Evolutionary conservation across 2,113 vertebrate genomes (phyloP).

Genomic region (Galemys pyrenaicus): DNA sequence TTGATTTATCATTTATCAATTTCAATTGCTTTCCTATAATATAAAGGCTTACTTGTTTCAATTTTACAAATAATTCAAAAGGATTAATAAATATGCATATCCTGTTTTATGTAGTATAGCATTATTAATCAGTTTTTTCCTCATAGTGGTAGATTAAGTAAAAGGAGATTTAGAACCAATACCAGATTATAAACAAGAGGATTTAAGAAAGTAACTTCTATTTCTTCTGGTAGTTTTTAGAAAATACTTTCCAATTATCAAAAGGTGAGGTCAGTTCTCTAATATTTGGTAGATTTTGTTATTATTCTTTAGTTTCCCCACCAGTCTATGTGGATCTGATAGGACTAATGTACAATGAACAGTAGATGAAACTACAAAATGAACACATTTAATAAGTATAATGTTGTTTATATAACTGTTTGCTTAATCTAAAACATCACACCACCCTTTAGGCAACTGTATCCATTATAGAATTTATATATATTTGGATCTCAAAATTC

Average conservation of each 20-base stretch:
- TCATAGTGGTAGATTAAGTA: conserved; percentile 77
- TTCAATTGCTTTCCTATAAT: conserved; percentile 80
- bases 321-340: not conserved
- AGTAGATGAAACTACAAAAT: not conserved
- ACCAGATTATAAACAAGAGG: conserved; percentile 73
- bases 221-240: conserved; percentile 54
- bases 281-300: not conserved
- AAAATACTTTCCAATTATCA: not conserved
- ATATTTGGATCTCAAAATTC: not conserved
- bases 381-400: conserved; percentile 15
- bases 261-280: not conserved
- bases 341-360: not conserved
- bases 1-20: conserved; percentile 68
- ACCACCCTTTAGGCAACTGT: not conserved
- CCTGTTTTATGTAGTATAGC: conserved; percentile 57
- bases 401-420: not conserved
- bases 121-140: conserved; percentile 80
- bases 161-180: conserved; percentile 70
- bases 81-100: conserved; percentile 80
- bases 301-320: conserved; percentile 1
- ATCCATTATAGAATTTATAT: not conserved
- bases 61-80: conserved; percentile 83
- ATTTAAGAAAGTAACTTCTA: conserved; percentile 38
- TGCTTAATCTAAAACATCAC: not conserved
- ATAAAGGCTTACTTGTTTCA: conserved; percentile 76